Evolutionary conservation across 1,140 invertebrate species (phyloP), one percentile per base, ranked within the genome.

Genomic region (Caerostris darwini): DNA sequence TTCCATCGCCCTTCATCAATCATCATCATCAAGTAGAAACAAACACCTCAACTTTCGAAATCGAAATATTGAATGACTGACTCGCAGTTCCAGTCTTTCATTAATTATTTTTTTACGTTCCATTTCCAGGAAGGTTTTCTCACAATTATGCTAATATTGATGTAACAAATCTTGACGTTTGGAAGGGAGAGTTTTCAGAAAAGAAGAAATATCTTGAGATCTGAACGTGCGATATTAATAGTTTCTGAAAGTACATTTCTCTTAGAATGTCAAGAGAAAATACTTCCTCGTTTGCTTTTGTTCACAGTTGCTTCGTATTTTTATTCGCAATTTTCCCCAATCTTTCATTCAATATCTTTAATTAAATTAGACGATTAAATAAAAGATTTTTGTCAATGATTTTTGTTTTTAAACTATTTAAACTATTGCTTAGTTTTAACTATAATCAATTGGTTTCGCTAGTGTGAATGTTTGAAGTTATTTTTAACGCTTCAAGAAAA

Each of bases 61-160:
- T 17, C 61, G 61, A 64, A 64, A 64, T 17, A 64, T 64, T 17
- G 12, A 64, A 17, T 64, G 61, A 64, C 61, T 14, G 61, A 12
- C 19, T 64, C 3, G 12, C 61, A 64, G 61, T 17, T 64, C 12
- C 61, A 17, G 17, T 64, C 17, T 64, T 5, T 17, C 61, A 64
- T 64, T 64, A 64, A 64, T 64, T 64, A 64, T 64, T 64, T 64
- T 61, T 61, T 64, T 2, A 14, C 0, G 0, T 3, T 50, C 1
- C 12, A 64, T 6, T 17, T 64, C 17, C 5, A 17, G 19, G 19
- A 77, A n/a, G 3, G 71, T 77, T 77, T 77, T 3, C 71, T 77
- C 71, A 50, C 34, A 77, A n/a, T 10, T 77, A 77, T 77, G 71
- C 71, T 77, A 77, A 77, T 77, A 77, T 50, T 77, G 71, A 77